Conservation (phyloP, 2,888 invertebrate genomes). For the Polydesmus complanatus region DNA sequence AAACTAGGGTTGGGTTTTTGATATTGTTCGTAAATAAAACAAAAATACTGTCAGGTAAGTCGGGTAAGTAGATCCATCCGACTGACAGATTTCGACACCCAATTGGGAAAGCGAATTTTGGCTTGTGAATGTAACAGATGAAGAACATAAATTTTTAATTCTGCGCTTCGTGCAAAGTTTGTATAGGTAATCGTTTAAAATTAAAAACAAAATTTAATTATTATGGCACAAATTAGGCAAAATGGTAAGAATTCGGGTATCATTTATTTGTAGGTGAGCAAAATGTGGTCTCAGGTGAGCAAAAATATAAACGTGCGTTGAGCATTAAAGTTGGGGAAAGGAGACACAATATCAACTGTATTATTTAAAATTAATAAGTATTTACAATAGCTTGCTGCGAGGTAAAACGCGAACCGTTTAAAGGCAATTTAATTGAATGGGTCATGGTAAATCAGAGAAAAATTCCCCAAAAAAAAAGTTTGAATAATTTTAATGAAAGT, state of each 20-base stretch:
- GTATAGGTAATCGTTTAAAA: background rate
- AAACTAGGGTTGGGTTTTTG: background rate
- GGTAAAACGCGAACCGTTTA: too few species aligned
- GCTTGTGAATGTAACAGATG: background rate
- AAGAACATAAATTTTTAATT: background rate
- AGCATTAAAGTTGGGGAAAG: too few species aligned
- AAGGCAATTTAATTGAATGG: too few species aligned
- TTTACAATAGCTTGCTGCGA: too few species aligned
- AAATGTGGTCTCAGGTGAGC: too few species aligned
- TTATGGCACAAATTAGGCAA: background rate
- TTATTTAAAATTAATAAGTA: too few species aligned
- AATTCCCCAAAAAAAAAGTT: background rate
- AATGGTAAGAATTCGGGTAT: background rate
- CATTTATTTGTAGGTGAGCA: too few species aligned
- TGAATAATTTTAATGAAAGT: too few species aligned
- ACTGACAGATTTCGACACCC: slow-evolving; percentile 2
- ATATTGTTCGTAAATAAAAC: slow-evolving; percentile 8
- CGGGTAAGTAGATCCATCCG: slow-evolving; percentile 24
- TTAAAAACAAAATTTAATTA: background rate
- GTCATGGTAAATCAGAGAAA: background rate
- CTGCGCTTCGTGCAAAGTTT: background rate
- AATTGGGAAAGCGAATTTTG: background rate
- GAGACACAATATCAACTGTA: too few species aligned
- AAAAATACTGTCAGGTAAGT: slow-evolving; percentile 25
- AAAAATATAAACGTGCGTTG: too few species aligned